Conservation (phyloP, 2,113 vertebrate genomes). For the Vanacampus margaritifer region DNA sequence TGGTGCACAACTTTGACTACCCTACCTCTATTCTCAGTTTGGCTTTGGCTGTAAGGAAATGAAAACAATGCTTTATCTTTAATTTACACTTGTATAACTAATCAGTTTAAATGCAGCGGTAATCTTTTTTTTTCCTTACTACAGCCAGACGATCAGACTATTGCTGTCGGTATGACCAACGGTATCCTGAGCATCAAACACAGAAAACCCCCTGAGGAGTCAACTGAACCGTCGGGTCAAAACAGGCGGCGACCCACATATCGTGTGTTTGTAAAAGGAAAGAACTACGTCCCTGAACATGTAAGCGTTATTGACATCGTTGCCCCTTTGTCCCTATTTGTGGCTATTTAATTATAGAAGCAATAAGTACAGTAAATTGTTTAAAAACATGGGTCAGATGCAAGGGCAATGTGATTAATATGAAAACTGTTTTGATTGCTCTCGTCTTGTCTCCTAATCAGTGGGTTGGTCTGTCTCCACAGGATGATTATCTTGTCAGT, state of each 20-base stretch:
- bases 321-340: too few relatives aligned
- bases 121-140: constrained; percentile 27
- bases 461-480: constrained; percentile 11
- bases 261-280: constrained; percentile 86
- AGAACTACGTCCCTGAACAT: constrained; percentile 85
- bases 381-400: background rate
- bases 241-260: constrained; percentile 77
- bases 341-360: background rate
- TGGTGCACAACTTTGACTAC: constrained; percentile 92
- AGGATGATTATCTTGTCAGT: constrained; percentile 91
- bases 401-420: background rate
- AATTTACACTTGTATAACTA: background rate
- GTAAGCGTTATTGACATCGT: constrained; percentile 45
- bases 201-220: constrained; percentile 79
- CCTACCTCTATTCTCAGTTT: constrained; percentile 90
- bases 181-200: constrained; percentile 89
- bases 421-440: background rate
- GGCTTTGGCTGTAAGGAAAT: constrained; percentile 84
- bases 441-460: background rate
- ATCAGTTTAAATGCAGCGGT: background rate
- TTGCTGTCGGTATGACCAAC: constrained; percentile 95
- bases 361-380: background rate
- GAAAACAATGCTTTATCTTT: background rate
- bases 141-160: constrained; percentile 86
- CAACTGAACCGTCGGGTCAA: constrained; percentile 53